Evolutionary conservation across 2,888 invertebrate genomes (phyloP).

Genomic region (Luperina testacea): DNA sequence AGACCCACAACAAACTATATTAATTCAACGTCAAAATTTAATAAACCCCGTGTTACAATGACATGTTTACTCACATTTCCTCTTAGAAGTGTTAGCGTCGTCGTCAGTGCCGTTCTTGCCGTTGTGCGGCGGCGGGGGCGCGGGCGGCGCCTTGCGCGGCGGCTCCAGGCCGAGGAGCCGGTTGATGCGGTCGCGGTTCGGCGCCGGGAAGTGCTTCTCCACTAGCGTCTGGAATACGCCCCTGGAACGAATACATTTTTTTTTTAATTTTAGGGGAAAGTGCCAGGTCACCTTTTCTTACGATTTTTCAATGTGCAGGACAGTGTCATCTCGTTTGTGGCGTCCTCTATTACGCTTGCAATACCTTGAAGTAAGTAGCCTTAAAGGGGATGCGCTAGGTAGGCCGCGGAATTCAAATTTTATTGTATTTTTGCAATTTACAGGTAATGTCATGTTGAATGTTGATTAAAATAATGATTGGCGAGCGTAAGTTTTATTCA

Average conservation of each 20-base stretch:
- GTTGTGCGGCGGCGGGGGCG: constrained; percentile 67
- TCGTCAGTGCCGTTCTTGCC: constrained; percentile 75
- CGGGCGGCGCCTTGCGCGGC: constrained; percentile 70
- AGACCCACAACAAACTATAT: not conserved
- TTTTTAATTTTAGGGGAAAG: not conserved
- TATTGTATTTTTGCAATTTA: too few relatives aligned
- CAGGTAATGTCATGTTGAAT: too few relatives aligned
- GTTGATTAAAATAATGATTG: too few relatives aligned
- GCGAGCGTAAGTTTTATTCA: too few relatives aligned
- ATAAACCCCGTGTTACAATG: not conserved
- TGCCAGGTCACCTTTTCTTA: too few relatives aligned
- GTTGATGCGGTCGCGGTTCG: constrained; percentile 95
- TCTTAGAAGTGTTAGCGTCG: constrained; percentile 81
- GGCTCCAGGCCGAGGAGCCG: constrained; percentile 93
- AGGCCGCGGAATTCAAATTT: too few relatives aligned
- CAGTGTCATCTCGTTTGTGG: too few relatives aligned
- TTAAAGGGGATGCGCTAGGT: too few relatives aligned
- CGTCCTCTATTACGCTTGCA: too few relatives aligned
- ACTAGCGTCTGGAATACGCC: constrained; percentile 99
- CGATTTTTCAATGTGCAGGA: too few relatives aligned
- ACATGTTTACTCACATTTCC: constrained; percentile 76
- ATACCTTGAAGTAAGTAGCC: too few relatives aligned
- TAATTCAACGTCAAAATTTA: not conserved
- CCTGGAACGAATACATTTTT: constrained; percentile 81
- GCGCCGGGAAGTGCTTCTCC: constrained; percentile 99